Percentiles rank a stretch among this genome's conserved stretches.
Evolutionary conservation across 2,888 invertebrate species (phyloP).

Genomic region (Eristalinus sepulchralis): DNA sequence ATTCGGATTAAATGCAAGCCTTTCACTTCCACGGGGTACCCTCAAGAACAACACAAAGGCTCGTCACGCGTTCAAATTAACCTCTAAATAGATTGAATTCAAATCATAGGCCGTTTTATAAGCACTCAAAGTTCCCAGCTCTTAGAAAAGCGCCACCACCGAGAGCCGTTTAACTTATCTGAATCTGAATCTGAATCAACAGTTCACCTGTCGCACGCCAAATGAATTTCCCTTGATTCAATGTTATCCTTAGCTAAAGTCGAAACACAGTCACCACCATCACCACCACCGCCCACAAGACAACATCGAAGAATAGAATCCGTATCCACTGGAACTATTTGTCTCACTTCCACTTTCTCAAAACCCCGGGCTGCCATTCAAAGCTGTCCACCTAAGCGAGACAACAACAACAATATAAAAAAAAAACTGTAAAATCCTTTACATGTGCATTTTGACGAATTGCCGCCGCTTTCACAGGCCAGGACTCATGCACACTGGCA

Average conservation of each 20-base stretch:
- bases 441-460: slow-evolving; percentile 70
- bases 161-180: slow-evolving; percentile 33
- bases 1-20: no score
- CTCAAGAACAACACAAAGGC: no score
- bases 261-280: slow-evolving; percentile 13
- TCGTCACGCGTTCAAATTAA: no score
- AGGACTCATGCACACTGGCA: slow-evolving; percentile 59
- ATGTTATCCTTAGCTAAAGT: slow-evolving; percentile 45
- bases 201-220: slow-evolving; percentile 60
- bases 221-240: slow-evolving; percentile 63
- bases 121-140: neutral
- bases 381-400: slow-evolving; percentile 20
- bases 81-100: neutral
- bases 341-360: slow-evolving; percentile 50
- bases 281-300: slow-evolving; percentile 30
- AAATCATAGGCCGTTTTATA: neutral
- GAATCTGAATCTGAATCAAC: slow-evolving; percentile 42
- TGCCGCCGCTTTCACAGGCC: slow-evolving; percentile 42
- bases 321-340: slow-evolving; percentile 35
- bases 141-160: neutral
- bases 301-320: slow-evolving; percentile 27
- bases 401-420: slow-evolving; percentile 19
- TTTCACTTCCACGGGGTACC: no score
- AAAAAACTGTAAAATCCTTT: slow-evolving; percentile 58
- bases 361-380: slow-evolving; percentile 4